Conservation (phyloP, 2,888 invertebrate species). For the Argyresthia albistria region DNA sequence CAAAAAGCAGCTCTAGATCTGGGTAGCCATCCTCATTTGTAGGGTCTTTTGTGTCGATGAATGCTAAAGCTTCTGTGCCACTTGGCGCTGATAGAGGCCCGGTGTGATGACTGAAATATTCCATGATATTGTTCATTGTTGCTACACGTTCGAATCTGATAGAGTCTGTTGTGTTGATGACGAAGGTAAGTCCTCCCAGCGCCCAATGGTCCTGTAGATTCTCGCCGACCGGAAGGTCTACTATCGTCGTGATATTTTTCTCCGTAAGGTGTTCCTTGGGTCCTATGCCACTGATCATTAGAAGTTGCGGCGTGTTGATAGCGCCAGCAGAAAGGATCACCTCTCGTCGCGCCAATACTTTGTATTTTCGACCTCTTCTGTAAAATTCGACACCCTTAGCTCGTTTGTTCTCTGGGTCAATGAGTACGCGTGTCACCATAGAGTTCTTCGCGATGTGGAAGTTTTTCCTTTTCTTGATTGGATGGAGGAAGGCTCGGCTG, state of each 20-base stretch:
- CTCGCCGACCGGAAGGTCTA: constrained; percentile 78
- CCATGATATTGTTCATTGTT: constrained; percentile 52
- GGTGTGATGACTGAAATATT: constrained; percentile 56
- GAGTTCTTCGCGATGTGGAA: constrained; percentile 74
- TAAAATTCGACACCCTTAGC: constrained; percentile 74
- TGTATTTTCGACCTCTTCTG: constrained; percentile 54
- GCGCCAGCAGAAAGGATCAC: constrained; percentile 86
- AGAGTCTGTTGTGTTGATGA: constrained; percentile 77
- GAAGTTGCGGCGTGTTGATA: constrained; percentile 83
- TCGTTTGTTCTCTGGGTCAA: constrained; percentile 56
- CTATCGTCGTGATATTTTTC: constrained; percentile 69
- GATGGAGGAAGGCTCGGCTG: constrained; percentile 79
- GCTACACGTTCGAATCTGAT: constrained; percentile 72
- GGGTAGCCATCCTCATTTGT: constrained; percentile 61
- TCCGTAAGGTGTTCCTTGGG: constrained; percentile 73
- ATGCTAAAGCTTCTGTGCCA: constrained; percentile 62
- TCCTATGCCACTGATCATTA: constrained; percentile 87
- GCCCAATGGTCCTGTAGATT: constrained; percentile 87
- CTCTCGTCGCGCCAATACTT: constrained; percentile 72
- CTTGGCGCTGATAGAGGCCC: constrained; percentile 51
- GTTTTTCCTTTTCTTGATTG: constrained; percentile 71
- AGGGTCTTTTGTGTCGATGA: constrained; percentile 63
- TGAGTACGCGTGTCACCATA: constrained; percentile 72
- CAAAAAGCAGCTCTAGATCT: constrained; percentile 71
- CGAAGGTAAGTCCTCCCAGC: constrained; percentile 78